Conservation (phyloP, 35 echinoderm and acorn worm genomes). For the Anneissia japonica region DNA sequence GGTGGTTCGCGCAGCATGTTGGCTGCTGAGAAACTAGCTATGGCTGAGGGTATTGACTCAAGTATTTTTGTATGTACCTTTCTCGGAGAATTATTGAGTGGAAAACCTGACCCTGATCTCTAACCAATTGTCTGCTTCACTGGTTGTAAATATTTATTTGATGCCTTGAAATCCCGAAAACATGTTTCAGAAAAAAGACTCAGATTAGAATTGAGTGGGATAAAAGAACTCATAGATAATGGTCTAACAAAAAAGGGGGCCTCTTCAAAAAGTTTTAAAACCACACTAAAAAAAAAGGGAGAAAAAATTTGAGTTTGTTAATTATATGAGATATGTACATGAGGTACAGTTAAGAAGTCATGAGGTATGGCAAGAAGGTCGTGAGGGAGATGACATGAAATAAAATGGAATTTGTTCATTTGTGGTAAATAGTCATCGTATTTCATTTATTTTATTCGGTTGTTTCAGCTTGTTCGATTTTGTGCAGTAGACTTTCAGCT, state of each 20-base stretch:
- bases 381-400: no score
- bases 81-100: background rate
- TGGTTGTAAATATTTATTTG: conserved; percentile 25
- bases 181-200: conserved; percentile 15
- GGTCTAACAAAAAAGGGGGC: conserved; percentile 21
- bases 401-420: no score
- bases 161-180: background rate
- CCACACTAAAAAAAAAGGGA: no score
- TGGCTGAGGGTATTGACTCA: conserved; percentile 25
- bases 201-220: conserved; percentile 19
- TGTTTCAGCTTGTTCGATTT: no score
- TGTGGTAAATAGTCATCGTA: no score
- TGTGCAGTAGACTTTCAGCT: no score
- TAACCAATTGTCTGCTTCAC: conserved; percentile 16
- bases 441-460: no score
- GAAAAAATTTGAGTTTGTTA: no score
- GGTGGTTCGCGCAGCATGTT: conserved; percentile 29
- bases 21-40: conserved; percentile 24
- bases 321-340: no score
- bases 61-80: conserved; percentile 32
- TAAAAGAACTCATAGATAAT: conserved; percentile 30
- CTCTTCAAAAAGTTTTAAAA: conserved; percentile 20
- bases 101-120: background rate
- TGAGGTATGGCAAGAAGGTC: no score
- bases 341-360: no score